Conservation (phyloP, 2,113 vertebrate species). For the Nesogale talazaci region DNA sequence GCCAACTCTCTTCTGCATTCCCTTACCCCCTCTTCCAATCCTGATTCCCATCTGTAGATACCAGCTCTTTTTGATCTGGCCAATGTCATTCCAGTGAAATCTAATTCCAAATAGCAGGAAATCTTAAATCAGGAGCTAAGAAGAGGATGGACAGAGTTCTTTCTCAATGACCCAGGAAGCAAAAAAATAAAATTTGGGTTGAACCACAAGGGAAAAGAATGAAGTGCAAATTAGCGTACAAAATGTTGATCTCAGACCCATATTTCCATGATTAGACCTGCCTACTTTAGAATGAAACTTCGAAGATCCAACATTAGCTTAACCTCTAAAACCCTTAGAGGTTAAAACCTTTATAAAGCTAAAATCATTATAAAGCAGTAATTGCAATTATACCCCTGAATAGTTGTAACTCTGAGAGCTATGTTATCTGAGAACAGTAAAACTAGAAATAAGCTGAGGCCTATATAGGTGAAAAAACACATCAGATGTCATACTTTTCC, state of each 20-base stretch:
- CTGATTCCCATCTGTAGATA: background rate
- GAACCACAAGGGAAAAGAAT: background rate
- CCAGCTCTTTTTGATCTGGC: background rate
- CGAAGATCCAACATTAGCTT: slow-evolving; percentile 30
- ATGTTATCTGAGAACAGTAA: background rate
- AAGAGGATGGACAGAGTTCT: background rate
- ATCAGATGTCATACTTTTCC: too few relatives aligned
- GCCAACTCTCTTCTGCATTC: background rate
- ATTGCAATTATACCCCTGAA: background rate
- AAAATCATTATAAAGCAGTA: background rate
- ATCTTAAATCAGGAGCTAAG: background rate
- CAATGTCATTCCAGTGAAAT: background rate
- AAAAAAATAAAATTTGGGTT: slow-evolving; percentile 40
- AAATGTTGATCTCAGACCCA: background rate
- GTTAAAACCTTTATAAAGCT: background rate
- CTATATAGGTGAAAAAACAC: background rate
- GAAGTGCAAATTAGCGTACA: background rate
- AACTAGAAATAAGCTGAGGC: slow-evolving; percentile 16
- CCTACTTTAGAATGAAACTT: background rate
- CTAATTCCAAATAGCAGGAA: background rate
- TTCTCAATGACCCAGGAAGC: background rate
- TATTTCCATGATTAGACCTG: background rate
- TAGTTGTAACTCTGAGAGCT: background rate
- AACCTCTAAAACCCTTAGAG: background rate
- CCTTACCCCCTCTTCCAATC: background rate